phyloP scores from a whole-genome alignment of 2,113 vertebrate genomes.

The Piprites chloris region DNA sequence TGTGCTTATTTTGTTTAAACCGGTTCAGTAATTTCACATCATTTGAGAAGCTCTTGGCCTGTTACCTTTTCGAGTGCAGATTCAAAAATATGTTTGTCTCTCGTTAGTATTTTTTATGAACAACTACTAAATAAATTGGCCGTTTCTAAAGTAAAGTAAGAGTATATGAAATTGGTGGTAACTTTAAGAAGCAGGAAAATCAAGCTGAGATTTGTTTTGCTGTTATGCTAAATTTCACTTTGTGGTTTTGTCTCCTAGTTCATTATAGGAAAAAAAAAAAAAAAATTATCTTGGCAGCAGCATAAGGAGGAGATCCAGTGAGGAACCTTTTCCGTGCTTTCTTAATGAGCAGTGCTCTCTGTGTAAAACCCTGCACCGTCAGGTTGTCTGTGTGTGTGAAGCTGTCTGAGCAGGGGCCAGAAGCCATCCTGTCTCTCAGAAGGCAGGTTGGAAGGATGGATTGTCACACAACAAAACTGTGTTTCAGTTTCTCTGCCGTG shows the following conservation, averaged over 20 bases:
- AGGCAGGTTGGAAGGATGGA: background rate
- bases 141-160: background rate
- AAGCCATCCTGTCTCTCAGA: background rate
- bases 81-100: background rate
- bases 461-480: background rate
- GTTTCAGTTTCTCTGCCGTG: background rate
- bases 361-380: background rate
- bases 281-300: background rate
- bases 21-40: background rate
- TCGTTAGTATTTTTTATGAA: background rate
- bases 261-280: background rate
- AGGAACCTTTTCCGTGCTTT: background rate
- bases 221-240: background rate
- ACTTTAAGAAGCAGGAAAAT: background rate
- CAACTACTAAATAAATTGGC: background rate
- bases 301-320: background rate
- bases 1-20: slow-evolving; percentile 3
- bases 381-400: background rate
- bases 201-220: background rate
- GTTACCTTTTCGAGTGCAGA: background rate
- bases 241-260: background rate
- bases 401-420: background rate
- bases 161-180: background rate
- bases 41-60: background rate
- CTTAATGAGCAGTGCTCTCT: background rate